Conservation (phyloP, 2,888 invertebrate genomes). For the Clusia tigrina region DNA sequence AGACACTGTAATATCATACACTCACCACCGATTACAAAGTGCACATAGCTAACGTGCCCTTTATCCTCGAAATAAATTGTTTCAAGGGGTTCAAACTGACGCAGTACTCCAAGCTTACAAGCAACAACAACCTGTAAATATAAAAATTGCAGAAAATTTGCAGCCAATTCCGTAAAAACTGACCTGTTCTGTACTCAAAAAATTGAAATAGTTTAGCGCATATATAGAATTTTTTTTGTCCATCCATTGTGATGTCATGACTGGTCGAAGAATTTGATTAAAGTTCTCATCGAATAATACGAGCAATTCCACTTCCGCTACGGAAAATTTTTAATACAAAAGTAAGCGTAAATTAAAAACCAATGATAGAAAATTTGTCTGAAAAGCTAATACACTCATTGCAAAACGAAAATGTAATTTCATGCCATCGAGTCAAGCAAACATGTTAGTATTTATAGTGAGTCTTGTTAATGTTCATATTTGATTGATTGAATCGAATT, state of each 20-base stretch:
- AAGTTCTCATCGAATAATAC: constrained; percentile 71
- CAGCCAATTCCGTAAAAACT: neutral
- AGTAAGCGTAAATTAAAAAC: neutral
- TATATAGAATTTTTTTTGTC: constrained; percentile 52
- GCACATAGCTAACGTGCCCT: constrained; percentile 53
- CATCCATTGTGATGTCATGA: constrained; percentile 56
- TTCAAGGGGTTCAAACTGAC: constrained; percentile 57
- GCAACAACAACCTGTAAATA: constrained; percentile 43
- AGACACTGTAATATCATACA: constrained; percentile 61
- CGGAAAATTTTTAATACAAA: neutral
- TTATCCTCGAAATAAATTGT: constrained; percentile 56
- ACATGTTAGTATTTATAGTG: neutral
- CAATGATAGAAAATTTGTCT: neutral
- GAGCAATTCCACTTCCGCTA: constrained; percentile 71
- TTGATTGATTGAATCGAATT: constrained; percentile 54
- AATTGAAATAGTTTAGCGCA: constrained; percentile 57
- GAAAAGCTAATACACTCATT: neutral
- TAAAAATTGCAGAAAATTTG: neutral
- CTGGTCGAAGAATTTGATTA: constrained; percentile 45
- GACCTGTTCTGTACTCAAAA: constrained; percentile 53
- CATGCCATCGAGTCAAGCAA: too few species aligned
- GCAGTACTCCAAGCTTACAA: constrained; percentile 49
- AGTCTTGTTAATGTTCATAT: too few species aligned
- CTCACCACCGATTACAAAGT: constrained; percentile 61
- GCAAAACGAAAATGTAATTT: neutral